phyloP scores from a whole-genome alignment of 1,140 invertebrate species.

The Coenobita brevimanus region DNA sequence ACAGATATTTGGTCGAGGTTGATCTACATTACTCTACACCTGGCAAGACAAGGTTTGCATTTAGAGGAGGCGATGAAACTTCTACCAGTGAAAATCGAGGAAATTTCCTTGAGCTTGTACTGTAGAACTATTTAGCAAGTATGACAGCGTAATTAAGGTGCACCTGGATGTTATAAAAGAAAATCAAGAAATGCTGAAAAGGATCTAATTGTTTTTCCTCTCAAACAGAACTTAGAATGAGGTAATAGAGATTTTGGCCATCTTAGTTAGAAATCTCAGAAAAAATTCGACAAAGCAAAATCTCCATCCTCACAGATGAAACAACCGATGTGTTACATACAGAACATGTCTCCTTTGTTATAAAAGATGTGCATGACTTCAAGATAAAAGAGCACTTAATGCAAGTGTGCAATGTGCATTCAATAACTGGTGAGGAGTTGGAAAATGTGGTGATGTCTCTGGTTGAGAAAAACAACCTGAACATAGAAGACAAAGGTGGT shows the following conservation, averaged over 20 bases:
- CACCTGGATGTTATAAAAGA: slow-evolving; percentile 14
- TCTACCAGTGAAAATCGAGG: slow-evolving; percentile 20
- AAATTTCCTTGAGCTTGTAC: slow-evolving; percentile 21
- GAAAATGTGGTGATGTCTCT: slow-evolving; percentile 6
- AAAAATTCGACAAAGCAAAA: not conserved
- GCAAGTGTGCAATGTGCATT: not conserved
- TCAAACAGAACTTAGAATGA: slow-evolving; percentile 30
- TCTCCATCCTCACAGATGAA: slow-evolving; percentile 19
- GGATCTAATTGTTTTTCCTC: not conserved
- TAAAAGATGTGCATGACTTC: not conserved
- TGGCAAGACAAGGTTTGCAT: slow-evolving; percentile 23
- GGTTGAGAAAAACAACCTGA: not conserved
- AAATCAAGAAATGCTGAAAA: slow-evolving; percentile 1
- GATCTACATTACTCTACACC: slow-evolving; percentile 18
- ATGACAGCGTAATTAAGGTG: slow-evolving; percentile 28
- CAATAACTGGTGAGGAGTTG: not conserved
- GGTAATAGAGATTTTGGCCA: not conserved
- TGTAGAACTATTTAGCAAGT: slow-evolving; percentile 28
- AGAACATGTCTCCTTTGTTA: slow-evolving; percentile 12
- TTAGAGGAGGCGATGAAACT: slow-evolving; percentile 3
- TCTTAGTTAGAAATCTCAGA: not conserved
- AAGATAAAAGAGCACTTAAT: slow-evolving; percentile 4
- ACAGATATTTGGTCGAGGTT: slow-evolving; percentile 22
- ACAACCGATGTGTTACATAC: slow-evolving; percentile 16
- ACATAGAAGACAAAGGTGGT: not conserved